phyloP scores from a whole-genome alignment of 2,888 invertebrate species.

The Stomorhina lunata region DNA sequence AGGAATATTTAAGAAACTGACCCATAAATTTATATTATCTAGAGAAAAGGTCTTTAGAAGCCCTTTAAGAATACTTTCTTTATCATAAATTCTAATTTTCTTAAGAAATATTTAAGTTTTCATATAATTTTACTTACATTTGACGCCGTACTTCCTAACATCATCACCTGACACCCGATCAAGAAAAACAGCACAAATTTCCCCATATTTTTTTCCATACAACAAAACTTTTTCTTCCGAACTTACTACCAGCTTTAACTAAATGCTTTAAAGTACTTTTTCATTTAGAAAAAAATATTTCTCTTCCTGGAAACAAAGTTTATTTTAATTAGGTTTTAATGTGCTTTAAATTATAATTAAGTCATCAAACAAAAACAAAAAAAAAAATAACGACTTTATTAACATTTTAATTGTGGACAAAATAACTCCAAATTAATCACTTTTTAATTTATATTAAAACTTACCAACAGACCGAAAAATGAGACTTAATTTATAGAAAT shows the following conservation, averaged over 20 bases:
- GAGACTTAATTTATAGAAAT: background rate
- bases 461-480: background rate
- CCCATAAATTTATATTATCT: too few species aligned
- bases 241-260: background rate
- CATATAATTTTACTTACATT: background rate
- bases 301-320: background rate
- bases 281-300: background rate
- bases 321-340: conserved; percentile 13
- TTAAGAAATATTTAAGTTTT: too few species aligned
- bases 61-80: too few species aligned
- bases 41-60: too few species aligned
- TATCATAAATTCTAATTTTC: too few species aligned
- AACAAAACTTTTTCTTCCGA: background rate
- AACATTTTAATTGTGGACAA: background rate
- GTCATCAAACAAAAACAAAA: background rate
- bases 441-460: conserved; percentile 11
- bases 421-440: background rate
- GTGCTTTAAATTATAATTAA: conserved; percentile 7
- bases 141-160: background rate
- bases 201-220: background rate
- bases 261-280: background rate
- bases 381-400: background rate
- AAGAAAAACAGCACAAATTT: background rate
- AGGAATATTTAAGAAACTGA: too few species aligned
- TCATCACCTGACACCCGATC: background rate